Evolutionary conservation across 1,140 invertebrate species (phyloP).

Genomic region (Bombus pyrosoma): DNA sequence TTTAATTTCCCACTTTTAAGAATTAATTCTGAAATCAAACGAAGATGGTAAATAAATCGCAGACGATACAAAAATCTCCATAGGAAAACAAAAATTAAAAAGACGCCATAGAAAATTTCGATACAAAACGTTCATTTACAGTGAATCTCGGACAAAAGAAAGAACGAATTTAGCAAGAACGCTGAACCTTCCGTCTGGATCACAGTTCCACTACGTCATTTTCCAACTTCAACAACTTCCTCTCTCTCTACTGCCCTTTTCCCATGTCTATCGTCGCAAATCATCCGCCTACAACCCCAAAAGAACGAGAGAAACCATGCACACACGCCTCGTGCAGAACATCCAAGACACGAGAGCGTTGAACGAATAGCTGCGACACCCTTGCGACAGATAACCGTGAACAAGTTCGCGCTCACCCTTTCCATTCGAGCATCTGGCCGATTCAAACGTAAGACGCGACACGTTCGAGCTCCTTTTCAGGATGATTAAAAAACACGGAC

Average conservation of each 20-base stretch:
- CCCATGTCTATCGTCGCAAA: background rate
- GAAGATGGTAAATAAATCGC: background rate
- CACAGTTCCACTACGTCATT: background rate
- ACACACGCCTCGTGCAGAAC: background rate
- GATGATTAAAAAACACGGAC: slow-evolving; percentile 60
- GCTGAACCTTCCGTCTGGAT: background rate
- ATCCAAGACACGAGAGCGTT: background rate
- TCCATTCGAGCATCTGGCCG: background rate
- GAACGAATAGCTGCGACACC: slow-evolving; percentile 5
- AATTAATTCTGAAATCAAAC: background rate
- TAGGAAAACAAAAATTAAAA: background rate
- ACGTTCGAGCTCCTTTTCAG: slow-evolving; percentile 41
- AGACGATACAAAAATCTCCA: background rate
- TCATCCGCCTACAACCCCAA: background rate
- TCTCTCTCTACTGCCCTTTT: background rate
- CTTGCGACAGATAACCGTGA: slow-evolving; percentile 22
- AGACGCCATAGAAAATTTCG: background rate
- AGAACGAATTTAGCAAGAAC: background rate
- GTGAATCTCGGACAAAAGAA: background rate
- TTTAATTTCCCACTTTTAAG: background rate
- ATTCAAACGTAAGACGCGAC: slow-evolving; percentile 38
- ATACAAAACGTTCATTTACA: background rate
- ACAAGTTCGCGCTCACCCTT: slow-evolving; percentile 18
- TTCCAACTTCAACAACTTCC: background rate
- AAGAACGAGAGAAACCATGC: background rate